Evolutionary conservation across 1,140 invertebrate genomes (phyloP).

Genomic region (Heliconius congener): DNA sequence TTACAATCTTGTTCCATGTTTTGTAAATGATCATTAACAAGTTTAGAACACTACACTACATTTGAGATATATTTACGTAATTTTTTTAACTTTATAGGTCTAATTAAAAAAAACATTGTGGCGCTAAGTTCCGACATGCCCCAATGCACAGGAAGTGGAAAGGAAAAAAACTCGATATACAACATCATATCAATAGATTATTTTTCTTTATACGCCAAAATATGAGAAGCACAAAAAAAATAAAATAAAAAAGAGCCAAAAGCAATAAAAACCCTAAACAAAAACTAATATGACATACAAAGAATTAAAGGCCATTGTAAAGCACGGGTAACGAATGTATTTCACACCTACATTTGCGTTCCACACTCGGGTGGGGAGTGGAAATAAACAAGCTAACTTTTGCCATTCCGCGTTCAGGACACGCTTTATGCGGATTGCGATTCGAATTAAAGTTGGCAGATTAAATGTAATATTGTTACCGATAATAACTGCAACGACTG

Average conservation of each 20-base stretch:
- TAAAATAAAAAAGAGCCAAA: not conserved
- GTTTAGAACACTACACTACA: too few species aligned
- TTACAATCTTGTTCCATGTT: too few species aligned
- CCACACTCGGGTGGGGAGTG: slow-evolving; percentile 54
- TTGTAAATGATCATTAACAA: too few species aligned
- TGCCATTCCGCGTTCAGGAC: slow-evolving; percentile 60
- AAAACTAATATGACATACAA: not conserved
- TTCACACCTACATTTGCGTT: slow-evolving; percentile 62
- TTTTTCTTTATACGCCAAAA: not conserved
- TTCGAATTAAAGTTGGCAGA: slow-evolving; percentile 64
- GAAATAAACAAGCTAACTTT: slow-evolving; percentile 73
- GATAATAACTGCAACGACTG: slow-evolving; percentile 43
- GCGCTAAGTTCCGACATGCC: too few species aligned
- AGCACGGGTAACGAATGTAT: slow-evolving; percentile 39
- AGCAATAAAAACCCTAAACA: not conserved
- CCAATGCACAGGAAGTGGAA: too few species aligned
- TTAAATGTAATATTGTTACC: slow-evolving; percentile 46
- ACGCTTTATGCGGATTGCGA: slow-evolving; percentile 50
- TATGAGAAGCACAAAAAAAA: not conserved
- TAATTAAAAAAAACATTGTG: too few species aligned
- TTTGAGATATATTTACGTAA: too few species aligned
- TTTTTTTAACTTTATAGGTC: too few species aligned
- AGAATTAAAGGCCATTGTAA: slow-evolving; percentile 26
- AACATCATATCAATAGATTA: too few species aligned
- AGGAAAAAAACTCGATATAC: too few species aligned